Evolutionary conservation across 2,888 invertebrate genomes (phyloP), one percentile per base, ranked within the genome.

Genomic region (Nymphalis c-album): DNA sequence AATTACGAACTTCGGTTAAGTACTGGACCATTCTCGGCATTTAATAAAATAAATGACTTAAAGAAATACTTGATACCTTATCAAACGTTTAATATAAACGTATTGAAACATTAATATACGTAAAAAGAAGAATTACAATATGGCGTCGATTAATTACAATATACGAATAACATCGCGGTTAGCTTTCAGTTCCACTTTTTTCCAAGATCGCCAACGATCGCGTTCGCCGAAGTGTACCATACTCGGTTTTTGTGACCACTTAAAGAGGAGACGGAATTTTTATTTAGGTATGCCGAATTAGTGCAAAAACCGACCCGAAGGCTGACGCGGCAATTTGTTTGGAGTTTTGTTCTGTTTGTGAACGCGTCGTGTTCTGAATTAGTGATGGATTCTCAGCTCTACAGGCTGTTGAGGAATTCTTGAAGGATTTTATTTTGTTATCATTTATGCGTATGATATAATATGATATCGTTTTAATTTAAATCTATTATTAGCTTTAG

Each of bases 251-350:
- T 87, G 83, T 78, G 70, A 69, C 64, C 78, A 84, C 77, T 83
- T 82, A 87, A 90, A 85, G 55, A 35, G 90, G 91, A 87, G 87
- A 82, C 78, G 91, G 91, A 86, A 92, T 92, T 86, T 92, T 92
- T 91, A 92, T 92, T 91, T 91, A 88, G 92, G 92, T 86, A 92
- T 92, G 91, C 91, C 91, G 92, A 92, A 92, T 92, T 91, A 87
- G 91, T 90, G 87, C 92, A 92, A 92, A 92, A 92, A 92, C 84
- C 80, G 75, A 83, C 79, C 85, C 82, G 60, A 64, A 50, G 84
- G 88, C 90, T 82, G 76, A 77, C 77, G 78, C 75, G 73, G 87
- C 90, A 91, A 92, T 91, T 92, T 91, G 92, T 90, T 91, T 90
- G 89, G 88, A 85, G 86, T 91, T 92, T 91, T 91, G 86, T 89